Base-by-base conservation (phyloP, 2,113 vertebrate species). In the Mystacornis crossleyi region DNA sequence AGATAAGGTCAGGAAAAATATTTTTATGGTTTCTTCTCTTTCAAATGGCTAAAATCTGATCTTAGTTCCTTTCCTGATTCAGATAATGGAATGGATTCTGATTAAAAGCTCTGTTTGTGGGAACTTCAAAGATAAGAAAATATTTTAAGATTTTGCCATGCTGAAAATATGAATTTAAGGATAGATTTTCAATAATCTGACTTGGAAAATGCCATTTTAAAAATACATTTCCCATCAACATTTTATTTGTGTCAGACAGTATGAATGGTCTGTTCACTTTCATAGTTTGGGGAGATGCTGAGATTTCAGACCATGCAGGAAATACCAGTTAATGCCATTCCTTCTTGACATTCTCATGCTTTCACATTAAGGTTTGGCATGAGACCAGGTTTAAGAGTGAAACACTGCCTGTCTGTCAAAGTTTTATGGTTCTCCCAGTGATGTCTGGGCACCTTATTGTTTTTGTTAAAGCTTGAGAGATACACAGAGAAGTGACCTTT, bases 381-480 rank as follows among this genome's bases (percentile, higher is more conserved):
- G 25, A 92, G 71, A 88, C 67, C 67, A 92, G 81, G n/a, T 75
- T 92, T 90, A 72, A 62, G 54, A 83, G 71, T 45, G 71, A 94
- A 97, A 90, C 71, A 29, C 67, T 53, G 88, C 72, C 74, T 95
- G 94, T 67, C 94, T 91, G 61, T 97, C 92, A 87, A 51, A 80
- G 58, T 90, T 88, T 75, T 86, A 70, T 21, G 23, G 48, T 82
- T 88, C 85, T 80, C 94, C 45, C 88, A 82, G 36, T 54, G 81
- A 82, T 80, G 42, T 42, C 90, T 94, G 79, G 47, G 79, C 50
- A 93, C 84, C 78, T 95, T 72, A 54, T 51, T 97, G 92, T 88
- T 95, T 95, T 90, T 92, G 55, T 92, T 94, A 88, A 79, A 92
- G 62, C 81, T 77, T 87, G 42, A 88, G 90, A 91, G 94, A 80